Conservation (phyloP, 53 echinoderm and acorn worm species). For the Antedon mediterranea region DNA sequence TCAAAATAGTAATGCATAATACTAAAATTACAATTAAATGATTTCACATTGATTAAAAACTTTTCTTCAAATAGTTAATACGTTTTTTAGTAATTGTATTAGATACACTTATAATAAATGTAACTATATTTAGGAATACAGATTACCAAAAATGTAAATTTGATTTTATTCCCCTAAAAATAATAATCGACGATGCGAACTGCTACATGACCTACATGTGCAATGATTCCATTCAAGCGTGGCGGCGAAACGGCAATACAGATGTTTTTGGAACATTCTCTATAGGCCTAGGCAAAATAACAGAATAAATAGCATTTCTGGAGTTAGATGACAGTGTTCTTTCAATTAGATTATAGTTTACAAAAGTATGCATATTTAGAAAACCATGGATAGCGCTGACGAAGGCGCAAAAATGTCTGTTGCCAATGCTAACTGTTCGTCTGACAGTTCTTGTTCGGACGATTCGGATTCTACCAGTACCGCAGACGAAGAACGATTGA, state of each 20-base stretch:
- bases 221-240: too few relatives aligned
- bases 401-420: background rate
- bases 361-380: background rate
- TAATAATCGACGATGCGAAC: background rate
- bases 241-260: too few relatives aligned
- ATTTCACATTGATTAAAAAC: too few relatives aligned
- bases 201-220: background rate
- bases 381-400: background rate
- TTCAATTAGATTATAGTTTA: background rate
- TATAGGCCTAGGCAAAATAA: too few relatives aligned
- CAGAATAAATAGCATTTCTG: too few relatives aligned
- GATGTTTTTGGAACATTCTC: too few relatives aligned
- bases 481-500: constrained; percentile 28
- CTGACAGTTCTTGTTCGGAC: background rate
- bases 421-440: background rate
- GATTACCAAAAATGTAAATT: background rate
- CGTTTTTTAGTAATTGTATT: too few relatives aligned
- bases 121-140: too few relatives aligned
- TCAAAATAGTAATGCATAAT: too few relatives aligned
- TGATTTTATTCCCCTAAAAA: background rate
- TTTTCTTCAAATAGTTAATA: too few relatives aligned
- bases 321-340: background rate
- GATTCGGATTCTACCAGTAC: constrained; percentile 40
- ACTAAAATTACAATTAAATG: too few relatives aligned
- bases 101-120: too few relatives aligned